phyloP scores from a whole-genome alignment of 37 sponge, comb jelly and placozoan species.

The Halisarca cf. caerulea region DNA sequence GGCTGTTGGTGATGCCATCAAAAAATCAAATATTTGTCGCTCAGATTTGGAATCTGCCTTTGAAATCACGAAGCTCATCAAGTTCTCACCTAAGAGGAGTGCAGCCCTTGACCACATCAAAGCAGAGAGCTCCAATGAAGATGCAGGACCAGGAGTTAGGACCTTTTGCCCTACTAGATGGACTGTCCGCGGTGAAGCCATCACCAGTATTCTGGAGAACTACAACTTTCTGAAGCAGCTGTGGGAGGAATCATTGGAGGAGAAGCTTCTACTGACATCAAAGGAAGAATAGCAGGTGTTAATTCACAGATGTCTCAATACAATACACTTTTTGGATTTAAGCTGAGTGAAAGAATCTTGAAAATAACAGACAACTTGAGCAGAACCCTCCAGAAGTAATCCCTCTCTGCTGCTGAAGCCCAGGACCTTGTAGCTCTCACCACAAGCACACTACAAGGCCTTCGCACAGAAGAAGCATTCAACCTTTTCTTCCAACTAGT shows the following conservation, averaged over 20 bases:
- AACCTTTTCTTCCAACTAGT: constrained; percentile 5
- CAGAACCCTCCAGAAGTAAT: constrained; percentile 1
- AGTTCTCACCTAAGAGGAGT: constrained; percentile 19
- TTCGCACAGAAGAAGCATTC: constrained; percentile 10
- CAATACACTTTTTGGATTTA: constrained; percentile 40
- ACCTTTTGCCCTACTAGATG: constrained; percentile 29
- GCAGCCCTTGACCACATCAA: background rate
- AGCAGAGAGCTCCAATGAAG: background rate
- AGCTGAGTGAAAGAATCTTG: constrained; percentile 55
- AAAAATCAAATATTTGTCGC: constrained; percentile 31
- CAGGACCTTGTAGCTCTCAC: constrained; percentile 21
- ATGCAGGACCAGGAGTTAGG: constrained; percentile 11
- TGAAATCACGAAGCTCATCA: constrained; percentile 24
- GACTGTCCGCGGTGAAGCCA: constrained; percentile 5
- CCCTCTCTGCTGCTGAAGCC: background rate
- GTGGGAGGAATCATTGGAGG: constrained; percentile 16
- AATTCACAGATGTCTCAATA: background rate
- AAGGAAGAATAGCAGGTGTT: constrained; percentile 25
- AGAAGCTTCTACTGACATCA: background rate
- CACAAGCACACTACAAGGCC: background rate
- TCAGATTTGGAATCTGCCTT: constrained; percentile 24
- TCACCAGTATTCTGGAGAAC: constrained; percentile 20
- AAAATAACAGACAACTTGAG: constrained; percentile 56
- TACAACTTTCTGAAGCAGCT: constrained; percentile 10
- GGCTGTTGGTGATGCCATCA: constrained; percentile 33